Evolutionary conservation across 2,888 invertebrate genomes (phyloP).

Genomic region (Bombyx huttoni): DNA sequence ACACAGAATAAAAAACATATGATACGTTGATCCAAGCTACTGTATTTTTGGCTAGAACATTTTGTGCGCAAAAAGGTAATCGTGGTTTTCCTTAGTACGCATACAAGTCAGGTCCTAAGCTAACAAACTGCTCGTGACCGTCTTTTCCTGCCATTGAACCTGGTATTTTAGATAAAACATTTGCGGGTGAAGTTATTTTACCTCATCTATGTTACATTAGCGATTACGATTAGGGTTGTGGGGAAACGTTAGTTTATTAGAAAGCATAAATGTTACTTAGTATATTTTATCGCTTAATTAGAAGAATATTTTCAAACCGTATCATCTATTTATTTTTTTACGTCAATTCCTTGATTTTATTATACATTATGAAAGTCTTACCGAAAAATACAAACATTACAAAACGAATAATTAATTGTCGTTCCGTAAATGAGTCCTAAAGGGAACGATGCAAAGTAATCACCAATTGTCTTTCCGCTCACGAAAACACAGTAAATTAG

Average conservation of each 20-base stretch:
- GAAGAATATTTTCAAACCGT: too few species aligned
- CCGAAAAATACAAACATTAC: background rate
- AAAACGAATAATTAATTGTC: background rate
- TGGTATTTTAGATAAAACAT: conserved; percentile 4
- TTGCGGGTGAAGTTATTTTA: conserved; percentile 1
- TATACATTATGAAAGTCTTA: too few species aligned
- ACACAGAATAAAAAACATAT: background rate
- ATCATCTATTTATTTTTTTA: too few species aligned
- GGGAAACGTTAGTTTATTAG: background rate
- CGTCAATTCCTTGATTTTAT: too few species aligned
- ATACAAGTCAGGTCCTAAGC: conserved; percentile 2
- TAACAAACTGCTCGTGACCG: conserved; percentile 2
- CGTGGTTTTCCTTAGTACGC: conserved; percentile 2
- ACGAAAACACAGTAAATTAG: conserved; percentile 37
- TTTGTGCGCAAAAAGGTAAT: background rate
- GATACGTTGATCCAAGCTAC: background rate
- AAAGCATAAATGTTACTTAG: background rate
- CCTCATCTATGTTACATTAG: background rate
- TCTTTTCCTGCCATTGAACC: conserved; percentile 1
- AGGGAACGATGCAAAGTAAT: conserved; percentile 21
- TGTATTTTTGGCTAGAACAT: background rate
- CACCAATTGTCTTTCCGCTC: conserved; percentile 29
- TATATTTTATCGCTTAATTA: background rate
- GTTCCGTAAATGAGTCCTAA: background rate
- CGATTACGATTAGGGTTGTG: background rate